Percentiles rank a stretch among this genome's conserved stretches.
Evolutionary conservation across 2,113 vertebrate species (phyloP).

Genomic region (Lates calcarifer): DNA sequence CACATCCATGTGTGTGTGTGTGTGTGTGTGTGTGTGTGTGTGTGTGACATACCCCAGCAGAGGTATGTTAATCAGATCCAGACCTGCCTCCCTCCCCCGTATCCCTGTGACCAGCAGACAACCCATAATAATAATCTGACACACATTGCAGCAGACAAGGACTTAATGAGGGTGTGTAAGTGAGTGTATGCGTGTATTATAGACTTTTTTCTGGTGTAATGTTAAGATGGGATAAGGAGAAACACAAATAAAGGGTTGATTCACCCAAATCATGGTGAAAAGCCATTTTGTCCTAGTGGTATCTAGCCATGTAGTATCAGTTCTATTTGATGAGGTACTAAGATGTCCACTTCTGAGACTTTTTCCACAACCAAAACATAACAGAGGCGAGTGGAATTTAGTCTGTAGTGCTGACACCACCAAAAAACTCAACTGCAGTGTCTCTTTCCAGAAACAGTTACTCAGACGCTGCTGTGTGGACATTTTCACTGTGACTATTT

Average conservation of each 20-base stretch:
- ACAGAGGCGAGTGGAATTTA: not conserved
- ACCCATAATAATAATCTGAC: conserved; percentile 34
- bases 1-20: not conserved
- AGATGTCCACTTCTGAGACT: not conserved
- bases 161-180: not conserved
- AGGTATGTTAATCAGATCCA: conserved; percentile 73
- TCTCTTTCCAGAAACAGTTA: not conserved
- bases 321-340: not conserved
- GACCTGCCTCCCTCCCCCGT: conserved; percentile 36
- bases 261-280: not conserved
- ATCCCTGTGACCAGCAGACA: conserved; percentile 19
- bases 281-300: not conserved
- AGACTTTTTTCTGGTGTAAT: too few species aligned
- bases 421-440: not conserved
- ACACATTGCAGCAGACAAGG: conserved; percentile 30
- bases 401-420: not conserved
- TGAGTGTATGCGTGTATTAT: not conserved
- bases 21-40: not conserved
- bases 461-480: not conserved
- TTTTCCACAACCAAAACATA: not conserved
- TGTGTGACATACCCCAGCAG: not conserved
- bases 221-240: not conserved
- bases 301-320: not conserved
- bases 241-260: not conserved
- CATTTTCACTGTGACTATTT: conserved; percentile 1